Evolutionary conservation across 2,113 vertebrate genomes (phyloP).

Genomic region (Telmatochromis bifrenatus): DNA sequence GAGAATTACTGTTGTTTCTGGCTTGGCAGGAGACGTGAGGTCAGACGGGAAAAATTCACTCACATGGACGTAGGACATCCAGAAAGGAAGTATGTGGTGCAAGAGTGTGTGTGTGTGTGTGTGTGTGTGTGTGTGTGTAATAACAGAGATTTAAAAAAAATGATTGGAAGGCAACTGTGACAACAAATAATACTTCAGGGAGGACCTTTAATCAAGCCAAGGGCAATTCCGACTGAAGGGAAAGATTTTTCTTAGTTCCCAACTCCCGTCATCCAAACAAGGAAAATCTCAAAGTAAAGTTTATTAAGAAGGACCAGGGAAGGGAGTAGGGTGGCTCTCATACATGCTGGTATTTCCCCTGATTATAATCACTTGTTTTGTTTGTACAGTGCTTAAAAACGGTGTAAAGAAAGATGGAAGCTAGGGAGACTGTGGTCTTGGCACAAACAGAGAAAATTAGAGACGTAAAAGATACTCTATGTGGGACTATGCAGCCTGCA

Average conservation of each 20-base stretch:
- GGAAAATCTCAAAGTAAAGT: conserved; percentile 19
- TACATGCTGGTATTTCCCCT: conserved; percentile 58
- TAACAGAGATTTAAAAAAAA: not conserved
- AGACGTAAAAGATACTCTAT: not conserved
- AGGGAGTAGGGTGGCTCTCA: conserved; percentile 30
- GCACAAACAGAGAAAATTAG: not conserved
- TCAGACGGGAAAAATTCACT: conserved; percentile 69
- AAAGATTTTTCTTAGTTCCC: conserved; percentile 11
- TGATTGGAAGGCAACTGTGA: not conserved
- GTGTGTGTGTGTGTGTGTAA: not conserved
- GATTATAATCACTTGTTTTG: conserved; percentile 58
- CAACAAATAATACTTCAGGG: conserved; percentile 16
- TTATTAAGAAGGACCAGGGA: conserved; percentile 25
- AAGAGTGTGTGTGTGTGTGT: not conserved
- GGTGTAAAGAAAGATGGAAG: not conserved
- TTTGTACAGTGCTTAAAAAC: conserved; percentile 34
- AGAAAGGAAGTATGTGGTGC: conserved; percentile 38
- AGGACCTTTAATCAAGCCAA: conserved; percentile 35
- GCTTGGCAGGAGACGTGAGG: conserved; percentile 62
- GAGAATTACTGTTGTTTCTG: conserved; percentile 59
- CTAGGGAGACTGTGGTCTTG: not conserved
- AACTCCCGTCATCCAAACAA: conserved; percentile 33
- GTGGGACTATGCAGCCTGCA: not conserved
- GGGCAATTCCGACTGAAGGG: not conserved
- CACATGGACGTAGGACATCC: conserved; percentile 47